Evolutionary conservation across 2,797 vertebrate species (phyloP), one percentile per base, ranked within the genome.

Genomic region (Tenualosa ilisha): DNA sequence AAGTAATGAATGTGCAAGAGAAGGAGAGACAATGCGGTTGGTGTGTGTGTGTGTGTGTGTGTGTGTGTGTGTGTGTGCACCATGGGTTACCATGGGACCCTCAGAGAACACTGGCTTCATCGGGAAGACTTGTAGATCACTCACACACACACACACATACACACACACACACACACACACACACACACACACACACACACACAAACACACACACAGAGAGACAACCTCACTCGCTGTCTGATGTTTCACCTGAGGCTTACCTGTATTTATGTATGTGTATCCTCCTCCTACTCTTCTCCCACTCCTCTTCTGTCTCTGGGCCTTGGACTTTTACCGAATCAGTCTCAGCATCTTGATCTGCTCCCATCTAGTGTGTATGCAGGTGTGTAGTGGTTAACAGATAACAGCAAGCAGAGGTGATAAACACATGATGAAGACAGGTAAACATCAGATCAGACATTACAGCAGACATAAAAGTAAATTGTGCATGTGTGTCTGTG

Each of bases 11-110:
- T 20, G 17, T 22, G 17, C 1, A 22, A 56, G 22, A 63, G n/a
- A 59, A 17, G 20, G 20, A 61, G 59, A 61, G 59, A n/a, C 0
- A 61, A 2, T 15, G 59, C 3, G n/a, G n/a, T 22, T n/a, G 46
- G 61, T 26, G 87, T 85, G 82, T 88, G 46, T 88, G 87, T 51
- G 81, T 83, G 87, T 50, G 59, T 85, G 49, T 85, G 63, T 68
- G 9, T 68, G 8, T 31, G 63, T 68, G 7, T 63, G 22, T 63
- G 61, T 68, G 63, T 68, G 9, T 37, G 63, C 12, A 12, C 50
- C 50, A 51, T 51, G 68, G 26, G 31, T 43, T 37, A 26, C 31
- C 13, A 40, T 75, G 26, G 37, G 31, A 37, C 31, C 68, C 37
- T 31, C 26, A 11, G 26, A 9, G 24, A 24, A 31, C 63, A 43